Conservation (phyloP, 2,113 vertebrate genomes). For the Daboia siamensis region DNA sequence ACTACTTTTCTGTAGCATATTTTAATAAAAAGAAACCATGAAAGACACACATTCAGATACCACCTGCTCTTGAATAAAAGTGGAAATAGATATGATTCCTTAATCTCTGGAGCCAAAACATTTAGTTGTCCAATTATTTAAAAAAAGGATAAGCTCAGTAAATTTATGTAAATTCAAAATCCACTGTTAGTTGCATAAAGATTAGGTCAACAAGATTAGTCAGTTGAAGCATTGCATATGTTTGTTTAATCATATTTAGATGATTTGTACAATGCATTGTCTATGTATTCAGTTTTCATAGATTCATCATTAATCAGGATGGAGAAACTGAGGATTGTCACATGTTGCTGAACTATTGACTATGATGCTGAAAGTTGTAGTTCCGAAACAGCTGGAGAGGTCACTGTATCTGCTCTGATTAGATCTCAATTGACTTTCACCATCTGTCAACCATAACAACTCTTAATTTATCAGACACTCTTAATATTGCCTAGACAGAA, state of each 20-base stretch:
- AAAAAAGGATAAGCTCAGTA: background rate
- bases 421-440: background rate
- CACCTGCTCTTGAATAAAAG: background rate
- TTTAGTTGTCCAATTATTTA: background rate
- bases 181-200: background rate
- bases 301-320: background rate
- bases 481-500: background rate
- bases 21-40: background rate
- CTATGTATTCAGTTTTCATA: background rate
- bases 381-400: background rate
- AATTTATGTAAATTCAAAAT: background rate
- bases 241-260: background rate
- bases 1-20: background rate
- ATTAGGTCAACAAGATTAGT: background rate
- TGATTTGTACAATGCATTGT: background rate
- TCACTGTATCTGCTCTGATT: background rate
- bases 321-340: background rate
- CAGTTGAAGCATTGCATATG: background rate
- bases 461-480: background rate
- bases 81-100: background rate
- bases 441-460: background rate
- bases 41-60: background rate
- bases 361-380: background rate
- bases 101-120: background rate
- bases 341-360: background rate